A percentile compares a stretch with the other conserved stretches of the same genome.
These are phyloP conservation scores for Meda fulgida DNA, from an alignment of 2,797 vertebrate species.

Conservation along the genomic window DNA sequence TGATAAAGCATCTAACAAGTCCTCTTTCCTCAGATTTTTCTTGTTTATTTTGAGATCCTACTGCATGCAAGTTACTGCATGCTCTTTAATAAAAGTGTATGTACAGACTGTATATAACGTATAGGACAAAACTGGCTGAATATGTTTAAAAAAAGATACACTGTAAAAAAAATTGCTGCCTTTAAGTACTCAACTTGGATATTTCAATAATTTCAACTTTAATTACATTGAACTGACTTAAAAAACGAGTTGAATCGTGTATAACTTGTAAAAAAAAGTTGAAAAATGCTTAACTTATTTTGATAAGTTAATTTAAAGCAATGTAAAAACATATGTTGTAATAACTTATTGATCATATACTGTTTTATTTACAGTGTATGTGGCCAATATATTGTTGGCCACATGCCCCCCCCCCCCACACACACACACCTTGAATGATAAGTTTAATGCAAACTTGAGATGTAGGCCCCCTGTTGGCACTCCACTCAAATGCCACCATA, in stretches of 20 bases:
- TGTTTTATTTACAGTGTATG: background rate
- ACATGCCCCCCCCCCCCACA: too few relatives aligned
- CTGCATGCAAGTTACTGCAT: background rate
- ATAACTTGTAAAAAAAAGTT: too few relatives aligned
- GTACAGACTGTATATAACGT: background rate
- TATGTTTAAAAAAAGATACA: background rate
- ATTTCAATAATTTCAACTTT: too few relatives aligned
- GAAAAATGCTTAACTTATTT: too few relatives aligned
- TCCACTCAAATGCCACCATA: background rate
- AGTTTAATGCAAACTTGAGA: background rate
- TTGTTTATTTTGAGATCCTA: background rate
- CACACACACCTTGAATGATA: background rate
- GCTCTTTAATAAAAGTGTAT: background rate
- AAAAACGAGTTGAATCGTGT: too few relatives aligned
- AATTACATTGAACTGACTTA: too few relatives aligned
- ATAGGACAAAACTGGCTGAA: background rate
- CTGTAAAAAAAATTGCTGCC: too few relatives aligned
- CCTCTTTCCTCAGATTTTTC: background rate
- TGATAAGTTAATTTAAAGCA: too few relatives aligned
- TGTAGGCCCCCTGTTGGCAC: constrained; percentile 11
- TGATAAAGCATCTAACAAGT: background rate
- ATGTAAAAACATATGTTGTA: too few relatives aligned
- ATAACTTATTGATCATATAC: too few relatives aligned
- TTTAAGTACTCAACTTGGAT: too few relatives aligned
- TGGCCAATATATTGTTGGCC: background rate